These are phyloP conservation scores for Arvicanthis niloticus DNA, from an alignment of 2,113 vertebrate species.

Conservation along the genomic window DNA sequence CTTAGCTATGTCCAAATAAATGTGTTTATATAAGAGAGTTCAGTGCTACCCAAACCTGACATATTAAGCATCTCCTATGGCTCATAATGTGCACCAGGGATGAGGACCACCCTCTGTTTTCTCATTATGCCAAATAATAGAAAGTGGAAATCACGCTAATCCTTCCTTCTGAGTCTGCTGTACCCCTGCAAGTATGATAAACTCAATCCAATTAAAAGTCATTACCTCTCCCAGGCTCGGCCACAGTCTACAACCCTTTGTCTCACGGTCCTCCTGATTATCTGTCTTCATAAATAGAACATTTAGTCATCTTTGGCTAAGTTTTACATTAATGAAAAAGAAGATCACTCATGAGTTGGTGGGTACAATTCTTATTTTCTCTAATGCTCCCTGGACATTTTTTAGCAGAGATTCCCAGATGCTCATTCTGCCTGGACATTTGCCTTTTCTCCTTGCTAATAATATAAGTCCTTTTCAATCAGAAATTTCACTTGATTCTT, in stretches of 20 bases:
- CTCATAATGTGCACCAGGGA: slow-evolving; percentile 86
- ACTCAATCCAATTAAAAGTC: slow-evolving; percentile 93
- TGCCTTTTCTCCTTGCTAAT: slow-evolving; percentile 24
- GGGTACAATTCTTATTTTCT: background rate
- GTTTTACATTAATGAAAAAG: slow-evolving; percentile 70
- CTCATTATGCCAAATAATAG: slow-evolving; percentile 92
- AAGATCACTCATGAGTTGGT: slow-evolving; percentile 77
- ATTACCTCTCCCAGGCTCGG: slow-evolving; percentile 88
- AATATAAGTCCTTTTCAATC: slow-evolving; percentile 47
- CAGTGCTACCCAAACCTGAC: slow-evolving; percentile 86
- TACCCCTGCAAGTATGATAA: slow-evolving; percentile 91
- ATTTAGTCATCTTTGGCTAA: slow-evolving; percentile 81
- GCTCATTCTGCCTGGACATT: slow-evolving; percentile 44
- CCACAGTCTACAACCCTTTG: slow-evolving; percentile 86
- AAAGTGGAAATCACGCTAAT: slow-evolving; percentile 92
- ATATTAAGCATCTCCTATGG: slow-evolving; percentile 88
- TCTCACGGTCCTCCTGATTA: slow-evolving; percentile 86
- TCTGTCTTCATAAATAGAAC: slow-evolving; percentile 85
- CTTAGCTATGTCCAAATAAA: slow-evolving; percentile 83
- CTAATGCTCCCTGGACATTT: background rate
- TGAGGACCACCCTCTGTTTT: slow-evolving; percentile 91
- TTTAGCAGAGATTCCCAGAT: slow-evolving; percentile 17
- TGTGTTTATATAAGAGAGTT: slow-evolving; percentile 84
- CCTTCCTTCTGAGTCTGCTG: slow-evolving; percentile 88
- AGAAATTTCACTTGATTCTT: slow-evolving; percentile 65